These are phyloP conservation scores for Pica pica DNA, from an alignment of 2,113 vertebrate genomes.

Conservation along the genomic window DNA sequence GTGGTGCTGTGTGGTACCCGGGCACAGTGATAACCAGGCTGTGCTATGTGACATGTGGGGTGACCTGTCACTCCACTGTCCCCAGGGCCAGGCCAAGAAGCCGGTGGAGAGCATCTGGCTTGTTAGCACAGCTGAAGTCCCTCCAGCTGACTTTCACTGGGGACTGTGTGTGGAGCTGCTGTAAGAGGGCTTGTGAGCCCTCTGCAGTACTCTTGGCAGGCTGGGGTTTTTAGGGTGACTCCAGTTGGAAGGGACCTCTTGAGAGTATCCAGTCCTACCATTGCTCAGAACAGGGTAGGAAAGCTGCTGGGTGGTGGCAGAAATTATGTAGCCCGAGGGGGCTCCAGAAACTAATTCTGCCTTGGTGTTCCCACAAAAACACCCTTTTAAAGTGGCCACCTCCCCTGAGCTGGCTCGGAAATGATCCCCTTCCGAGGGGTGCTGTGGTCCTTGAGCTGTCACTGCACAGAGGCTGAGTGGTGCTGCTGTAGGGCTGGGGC, in stretches of 20 bases:
- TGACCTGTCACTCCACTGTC: neutral
- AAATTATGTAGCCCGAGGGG: neutral
- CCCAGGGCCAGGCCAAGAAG: neutral
- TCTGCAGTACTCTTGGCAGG: neutral
- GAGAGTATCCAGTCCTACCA: neutral
- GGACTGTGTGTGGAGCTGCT: neutral
- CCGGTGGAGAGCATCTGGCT: neutral
- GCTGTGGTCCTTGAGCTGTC: neutral
- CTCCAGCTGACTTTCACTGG: rapidly evolving
- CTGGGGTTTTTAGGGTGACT: neutral
- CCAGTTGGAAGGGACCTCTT: neutral
- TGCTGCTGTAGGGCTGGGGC: neutral
- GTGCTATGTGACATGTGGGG: neutral
- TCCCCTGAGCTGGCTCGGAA: neutral
- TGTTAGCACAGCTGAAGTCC: neutral
- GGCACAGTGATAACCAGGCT: too few species aligned
- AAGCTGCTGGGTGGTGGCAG: neutral
- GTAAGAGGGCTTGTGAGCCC: neutral
- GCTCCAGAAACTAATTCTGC: neutral
- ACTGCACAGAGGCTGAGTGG: rapidly evolving
- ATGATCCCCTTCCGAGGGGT: rapidly evolving
- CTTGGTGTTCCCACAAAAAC: neutral
- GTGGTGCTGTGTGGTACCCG: neutral
- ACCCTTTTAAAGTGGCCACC: neutral
- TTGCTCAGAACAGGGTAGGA: neutral